Evolutionary conservation across 2,888 invertebrate genomes (phyloP), one percentile per base, ranked within the genome.

Genomic region (Agrotis puta): DNA sequence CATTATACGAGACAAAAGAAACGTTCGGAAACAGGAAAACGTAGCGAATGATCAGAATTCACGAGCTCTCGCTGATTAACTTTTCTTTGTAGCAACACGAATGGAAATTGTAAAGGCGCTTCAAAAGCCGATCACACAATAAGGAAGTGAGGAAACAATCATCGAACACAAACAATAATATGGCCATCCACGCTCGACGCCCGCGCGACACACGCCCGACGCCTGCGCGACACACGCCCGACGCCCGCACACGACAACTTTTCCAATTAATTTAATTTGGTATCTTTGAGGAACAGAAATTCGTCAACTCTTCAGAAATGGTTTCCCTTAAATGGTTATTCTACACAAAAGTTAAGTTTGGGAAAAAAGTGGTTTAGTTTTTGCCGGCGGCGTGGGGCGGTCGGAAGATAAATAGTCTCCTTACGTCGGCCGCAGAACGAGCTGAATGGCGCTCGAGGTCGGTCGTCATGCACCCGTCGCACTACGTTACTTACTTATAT

Each of bases 341-440:
- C 84, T 85, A 86, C 77, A 79, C 79, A 83, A 74, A 85, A 85
- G 83, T 87, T 85, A 83, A 85, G 83, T 74, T 78, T 70, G 58
- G 70, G 73, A 80, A 87, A 87, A 89, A 87, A 85, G 70, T 73
- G 82, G 77, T 74, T 81, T 81, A 82, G 87, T 88, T 89, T 89
- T 89, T 88, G 87, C 82, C 74, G 71, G 69, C 57, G 65, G 64
- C 65, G 79, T 73, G 69, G 54, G 64, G 61, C 66, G 81, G 74
- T 39, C 62, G 75, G 76, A 84, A 88, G 90, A 90, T 84, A 86
- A 89, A 90, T 89, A 77, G 89, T 86, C 77, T 80, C 74, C 77
- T 72, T 77, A 82, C 82, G 89, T 89, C 89, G 78, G 43, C 45
- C 16, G 77, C 90, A 88, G 87, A 39, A 72, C 74, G 68, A 67